Percentiles rank a stretch among this genome's conserved stretches.
These are phyloP conservation scores for Oscheius sp. DNA, from an alignment of 2,888 invertebrate species.

Conservation along the genomic window DNA sequence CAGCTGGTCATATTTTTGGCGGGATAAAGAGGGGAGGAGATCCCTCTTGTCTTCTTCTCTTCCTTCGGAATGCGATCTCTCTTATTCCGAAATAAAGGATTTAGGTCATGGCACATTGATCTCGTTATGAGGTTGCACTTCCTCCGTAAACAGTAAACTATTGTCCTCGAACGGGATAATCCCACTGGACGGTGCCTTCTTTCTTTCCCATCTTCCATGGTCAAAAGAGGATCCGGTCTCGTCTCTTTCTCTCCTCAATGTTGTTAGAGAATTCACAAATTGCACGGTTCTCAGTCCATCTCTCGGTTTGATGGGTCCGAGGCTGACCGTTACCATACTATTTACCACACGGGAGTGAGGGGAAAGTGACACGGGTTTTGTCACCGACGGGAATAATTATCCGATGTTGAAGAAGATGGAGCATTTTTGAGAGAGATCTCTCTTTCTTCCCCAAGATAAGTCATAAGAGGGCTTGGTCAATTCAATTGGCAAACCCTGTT, in stretches of 20 bases:
- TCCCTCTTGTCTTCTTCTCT: background rate
- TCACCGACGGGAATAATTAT: background rate
- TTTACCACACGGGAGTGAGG: too few species aligned
- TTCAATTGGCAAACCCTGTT: background rate
- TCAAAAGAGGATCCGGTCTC: background rate
- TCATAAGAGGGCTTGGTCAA: too few species aligned
- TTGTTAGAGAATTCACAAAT: slow-evolving; percentile 10
- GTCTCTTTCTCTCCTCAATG: slow-evolving; percentile 6
- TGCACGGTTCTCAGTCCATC: slow-evolving; percentile 29
- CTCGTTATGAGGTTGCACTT: slow-evolving; percentile 35
- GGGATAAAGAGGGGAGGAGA: slow-evolving; percentile 7
- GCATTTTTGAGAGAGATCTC: too few species aligned
- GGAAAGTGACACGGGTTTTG: background rate
- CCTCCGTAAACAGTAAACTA: slow-evolving; percentile 33
- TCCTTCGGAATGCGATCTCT: background rate
- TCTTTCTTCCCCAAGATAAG: too few species aligned
- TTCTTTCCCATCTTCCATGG: background rate
- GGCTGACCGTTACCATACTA: background rate
- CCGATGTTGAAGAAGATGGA: background rate
- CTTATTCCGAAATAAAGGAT: slow-evolving; percentile 9
- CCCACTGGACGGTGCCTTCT: slow-evolving; percentile 2
- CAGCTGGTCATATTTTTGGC: slow-evolving; percentile 26
- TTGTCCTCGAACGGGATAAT: slow-evolving; percentile 7
- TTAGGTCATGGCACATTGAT: slow-evolving; percentile 28
- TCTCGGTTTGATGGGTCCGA: slow-evolving; percentile 20